Conservation (phyloP, 2,888 invertebrate genomes). For the Leucoma salicis region DNA sequence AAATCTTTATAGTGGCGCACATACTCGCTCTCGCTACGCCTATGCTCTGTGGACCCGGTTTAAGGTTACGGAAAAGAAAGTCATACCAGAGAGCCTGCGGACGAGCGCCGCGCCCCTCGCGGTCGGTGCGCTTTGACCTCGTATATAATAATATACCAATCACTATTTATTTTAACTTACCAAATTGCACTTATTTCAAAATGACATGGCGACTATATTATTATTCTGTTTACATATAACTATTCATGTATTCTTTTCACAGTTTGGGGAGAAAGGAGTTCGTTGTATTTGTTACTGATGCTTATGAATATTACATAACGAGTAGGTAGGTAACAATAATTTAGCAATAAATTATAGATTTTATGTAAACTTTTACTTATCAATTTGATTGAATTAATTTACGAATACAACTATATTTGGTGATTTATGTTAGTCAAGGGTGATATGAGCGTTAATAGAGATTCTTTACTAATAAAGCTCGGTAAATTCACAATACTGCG, state of each 20-base stretch:
- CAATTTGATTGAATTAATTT: no score
- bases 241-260: constrained; percentile 12
- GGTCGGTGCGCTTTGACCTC: constrained; percentile 70
- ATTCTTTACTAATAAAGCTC: no score
- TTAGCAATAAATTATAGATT: neutral
- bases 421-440: no score
- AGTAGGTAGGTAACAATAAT: neutral
- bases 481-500: no score
- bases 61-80: constrained; percentile 75
- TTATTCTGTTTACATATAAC: constrained; percentile 2
- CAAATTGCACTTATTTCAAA: neutral
- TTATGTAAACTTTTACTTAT: neutral
- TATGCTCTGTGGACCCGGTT: constrained; percentile 31
- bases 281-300: neutral
- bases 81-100: constrained; percentile 33
- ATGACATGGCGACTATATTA: neutral
- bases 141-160: constrained; percentile 25
- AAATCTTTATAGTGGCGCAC: constrained; percentile 30
- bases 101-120: constrained; percentile 33
- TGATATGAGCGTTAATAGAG: no score
- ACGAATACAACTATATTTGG: no score
- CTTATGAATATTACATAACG: neutral
- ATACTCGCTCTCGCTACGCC: constrained; percentile 31
- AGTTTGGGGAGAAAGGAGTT: constrained; percentile 15
- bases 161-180: neutral